Evolutionary conservation across 2,888 invertebrate species (phyloP), one percentile per base, ranked within the genome.

Genomic region (Ceramica pisi): DNA sequence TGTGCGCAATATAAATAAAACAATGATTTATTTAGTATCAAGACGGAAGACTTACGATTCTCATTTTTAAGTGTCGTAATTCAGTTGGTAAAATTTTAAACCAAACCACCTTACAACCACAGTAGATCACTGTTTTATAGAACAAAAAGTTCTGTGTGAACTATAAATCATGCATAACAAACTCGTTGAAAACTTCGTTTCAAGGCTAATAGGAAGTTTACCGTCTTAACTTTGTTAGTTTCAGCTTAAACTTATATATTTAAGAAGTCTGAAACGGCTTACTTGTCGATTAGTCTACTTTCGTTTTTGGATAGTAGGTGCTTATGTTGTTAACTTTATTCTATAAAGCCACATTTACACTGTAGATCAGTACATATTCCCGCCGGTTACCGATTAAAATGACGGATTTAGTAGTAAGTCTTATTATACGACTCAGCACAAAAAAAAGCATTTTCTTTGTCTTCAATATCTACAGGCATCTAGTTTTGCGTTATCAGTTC

Each of bases 171-270:
- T 81, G 78, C 64, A 75, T 62, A 76, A 68, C 61, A 53, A 77
- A 74, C 64, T 76, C 53, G 59, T 61, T 55, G 55, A 55, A 62
- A 78, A 74, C 67, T 83, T 84, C n/a, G 62, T 65, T 78, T 81
- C 84, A 75, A 85, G 71, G 81, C 48, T 72, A 85, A 82, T 77
- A 62, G 51, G 46, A 81, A 83, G 74, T 75, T 81, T 61, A 59
- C 68, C 12, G 76, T 71, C 69, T 65, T 53, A 71, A 71, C 66
- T 80, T 72, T 44, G 72, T 75, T 26, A 75, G 69, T 79, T 79
- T 67, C 65, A 81, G 55, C 56, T 72, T 26, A 60, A 69, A 72
- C 67, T 60, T 68, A 60, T 64, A 50, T 62, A 46, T 66, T 57
- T 80, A 60, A 60, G 44, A 59, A 66, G 69, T 71, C 66, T 56